Conservation (phyloP, 92 coral and sea anemone species). For the Epizoanthus ramosus region DNA sequence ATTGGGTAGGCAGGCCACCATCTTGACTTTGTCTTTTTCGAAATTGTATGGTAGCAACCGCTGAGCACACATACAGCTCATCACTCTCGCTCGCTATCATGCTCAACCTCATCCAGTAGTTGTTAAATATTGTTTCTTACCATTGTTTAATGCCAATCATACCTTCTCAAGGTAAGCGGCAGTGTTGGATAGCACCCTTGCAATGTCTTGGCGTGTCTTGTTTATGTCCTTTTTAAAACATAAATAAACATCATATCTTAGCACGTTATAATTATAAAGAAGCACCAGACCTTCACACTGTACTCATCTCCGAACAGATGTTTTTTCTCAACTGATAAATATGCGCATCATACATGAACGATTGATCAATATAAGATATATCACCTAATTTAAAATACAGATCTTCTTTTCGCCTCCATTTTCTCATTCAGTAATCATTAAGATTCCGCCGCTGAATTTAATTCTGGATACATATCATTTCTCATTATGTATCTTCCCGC, state of each 20-base stretch:
- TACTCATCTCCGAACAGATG: neutral
- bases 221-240: neutral
- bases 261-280: neutral
- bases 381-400: no score
- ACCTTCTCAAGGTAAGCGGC: neutral
- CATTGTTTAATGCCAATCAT: no score
- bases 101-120: no score
- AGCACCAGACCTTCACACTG: neutral
- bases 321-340: neutral
- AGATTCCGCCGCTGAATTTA: no score
- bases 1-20: no score
- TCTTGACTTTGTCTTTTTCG: slow-evolving; percentile 39
- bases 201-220: neutral
- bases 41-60: slow-evolving; percentile 9
- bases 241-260: neutral
- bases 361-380: no score
- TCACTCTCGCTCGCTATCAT: no score
- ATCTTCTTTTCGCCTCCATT: no score
- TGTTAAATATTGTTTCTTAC: no score
- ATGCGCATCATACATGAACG: neutral
- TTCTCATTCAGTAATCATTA: no score
- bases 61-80: slow-evolving; percentile 2
- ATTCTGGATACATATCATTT: no score
- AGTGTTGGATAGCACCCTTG: neutral
- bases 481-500: no score